Base-by-base conservation (phyloP, 1,140 invertebrate genomes). In the Choristoneura fumiferana region DNA sequence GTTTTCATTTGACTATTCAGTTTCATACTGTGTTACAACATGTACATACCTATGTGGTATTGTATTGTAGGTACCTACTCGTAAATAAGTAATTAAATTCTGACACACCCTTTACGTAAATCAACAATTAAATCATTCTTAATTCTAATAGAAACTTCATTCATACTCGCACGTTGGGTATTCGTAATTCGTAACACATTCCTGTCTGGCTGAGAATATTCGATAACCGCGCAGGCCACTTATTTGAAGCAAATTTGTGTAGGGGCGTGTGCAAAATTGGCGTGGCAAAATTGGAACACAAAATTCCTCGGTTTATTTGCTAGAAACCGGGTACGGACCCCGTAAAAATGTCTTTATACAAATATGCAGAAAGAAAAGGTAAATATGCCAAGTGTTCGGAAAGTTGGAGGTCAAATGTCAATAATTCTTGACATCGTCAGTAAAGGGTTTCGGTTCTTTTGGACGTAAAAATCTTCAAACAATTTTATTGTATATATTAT, bases 211-310 rank as follows among this genome's bases (percentile, higher is more conserved):
- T 62, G 49, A 39, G 61, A 69, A 68, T 66, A 69, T 73, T 69
- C 64, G 69, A 71, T 74, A 71, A 69, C 62, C 60, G 49, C 63
- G 58, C 63, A 57, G 60, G 61, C 66, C 65, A 71, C 72, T 69
- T 71, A 71, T 69, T 67, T 71, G 54, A 62, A 43, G 56, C 59
- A 62, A 75, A 75, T 75, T 71, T 71, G 66, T 67, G 67, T 49
- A 67, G 40, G 53, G 62, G 67, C 62, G 64, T 67, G 72, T 64
- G 40, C 57, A 56, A 69, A 69, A 73, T 73, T 68, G 68, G 71
- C 12, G n/a, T 49, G 43, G 18, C 43, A 58, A 69, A 69, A 73
- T 73, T 68, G 68, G 71, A 69, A 71, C 70, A 65, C 57, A 60
- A 59, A 63, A 73, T 62, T 69, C 61, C 52, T 59, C 58, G 49